These are phyloP conservation scores for Apamea monoglypha DNA, from an alignment of 2,888 invertebrate genomes.

Conservation along the genomic window DNA sequence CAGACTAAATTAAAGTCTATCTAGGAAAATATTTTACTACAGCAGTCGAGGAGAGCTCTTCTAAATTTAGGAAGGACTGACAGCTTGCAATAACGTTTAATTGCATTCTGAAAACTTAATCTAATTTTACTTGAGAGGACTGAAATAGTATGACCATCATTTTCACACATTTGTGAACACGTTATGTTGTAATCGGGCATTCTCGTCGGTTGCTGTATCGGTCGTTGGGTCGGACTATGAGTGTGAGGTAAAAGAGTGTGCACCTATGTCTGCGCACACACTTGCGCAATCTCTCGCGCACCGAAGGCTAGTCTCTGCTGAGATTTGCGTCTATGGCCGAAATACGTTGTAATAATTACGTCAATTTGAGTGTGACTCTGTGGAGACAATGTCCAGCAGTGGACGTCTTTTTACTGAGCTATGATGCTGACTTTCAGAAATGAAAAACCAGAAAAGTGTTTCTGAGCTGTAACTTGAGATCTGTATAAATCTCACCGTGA, in stretches of 20 bases:
- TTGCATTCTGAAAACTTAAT: constrained; percentile 28
- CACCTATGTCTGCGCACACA: too few relatives aligned
- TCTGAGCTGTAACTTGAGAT: not conserved
- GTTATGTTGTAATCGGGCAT: too few relatives aligned
- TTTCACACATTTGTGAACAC: not conserved
- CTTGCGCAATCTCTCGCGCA: too few relatives aligned
- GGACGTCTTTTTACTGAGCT: not conserved
- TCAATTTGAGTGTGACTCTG: too few relatives aligned
- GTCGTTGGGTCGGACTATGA: too few relatives aligned
- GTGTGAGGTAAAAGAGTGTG: too few relatives aligned
- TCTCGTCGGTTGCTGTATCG: too few relatives aligned
- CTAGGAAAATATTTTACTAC: constrained; percentile 42
- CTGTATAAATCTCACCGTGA: too few relatives aligned
- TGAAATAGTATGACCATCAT: not conserved
- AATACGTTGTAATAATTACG: too few relatives aligned
- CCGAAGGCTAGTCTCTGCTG: too few relatives aligned
- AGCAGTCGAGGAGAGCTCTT: not conserved
- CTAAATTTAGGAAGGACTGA: constrained; percentile 14
- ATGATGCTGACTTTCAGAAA: not conserved
- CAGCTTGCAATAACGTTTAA: constrained; percentile 27
- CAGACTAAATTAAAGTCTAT: constrained; percentile 43
- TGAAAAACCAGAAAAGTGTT: not conserved
- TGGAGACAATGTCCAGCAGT: not conserved
- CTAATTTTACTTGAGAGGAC: not conserved
- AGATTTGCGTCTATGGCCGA: too few relatives aligned